These are phyloP conservation scores for Drosophila trapezifrons DNA, from an alignment of 1,140 invertebrate genomes.

Conservation along the genomic window DNA sequence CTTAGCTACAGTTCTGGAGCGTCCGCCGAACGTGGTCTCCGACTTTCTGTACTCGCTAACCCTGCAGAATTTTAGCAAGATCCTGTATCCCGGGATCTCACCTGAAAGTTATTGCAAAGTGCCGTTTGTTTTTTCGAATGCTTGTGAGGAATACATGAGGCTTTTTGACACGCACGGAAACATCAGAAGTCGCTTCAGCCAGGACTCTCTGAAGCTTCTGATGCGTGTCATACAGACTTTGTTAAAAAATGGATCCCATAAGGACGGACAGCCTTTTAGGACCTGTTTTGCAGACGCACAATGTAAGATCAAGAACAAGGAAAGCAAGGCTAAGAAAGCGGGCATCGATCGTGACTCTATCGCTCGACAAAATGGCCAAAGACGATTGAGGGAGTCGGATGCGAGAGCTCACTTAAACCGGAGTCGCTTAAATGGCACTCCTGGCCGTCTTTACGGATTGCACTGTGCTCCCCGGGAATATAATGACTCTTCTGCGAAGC, in stretches of 20 bases:
- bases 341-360: constrained; percentile 28
- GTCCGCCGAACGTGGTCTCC: constrained; percentile 5
- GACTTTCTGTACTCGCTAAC: constrained; percentile 51
- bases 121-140: constrained; percentile 3
- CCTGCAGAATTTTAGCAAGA: constrained; percentile 41
- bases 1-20: not conserved
- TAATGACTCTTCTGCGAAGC: too few relatives aligned
- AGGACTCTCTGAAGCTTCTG: constrained; percentile 18
- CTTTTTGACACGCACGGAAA: constrained; percentile 49
- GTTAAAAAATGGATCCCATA: not conserved
- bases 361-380: constrained; percentile 23
- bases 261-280: too few relatives aligned
- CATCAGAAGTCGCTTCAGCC: constrained; percentile 22
- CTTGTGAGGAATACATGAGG: constrained; percentile 25
- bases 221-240: constrained; percentile 16
- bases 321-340: not conserved
- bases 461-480: too few relatives aligned
- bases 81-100: constrained; percentile 6
- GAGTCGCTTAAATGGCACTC: not conserved
- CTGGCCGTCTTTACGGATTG: not conserved
- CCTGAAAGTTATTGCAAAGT: not conserved
- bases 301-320: not conserved
- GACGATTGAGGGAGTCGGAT: constrained; percentile 7
- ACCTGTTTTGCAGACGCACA: not conserved
- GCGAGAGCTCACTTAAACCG: not conserved